A percentile compares a stretch with the other conserved stretches of the same genome.
phyloP scores from a whole-genome alignment of 2,797 vertebrate genomes.

The Oophaga sylvatica region DNA sequence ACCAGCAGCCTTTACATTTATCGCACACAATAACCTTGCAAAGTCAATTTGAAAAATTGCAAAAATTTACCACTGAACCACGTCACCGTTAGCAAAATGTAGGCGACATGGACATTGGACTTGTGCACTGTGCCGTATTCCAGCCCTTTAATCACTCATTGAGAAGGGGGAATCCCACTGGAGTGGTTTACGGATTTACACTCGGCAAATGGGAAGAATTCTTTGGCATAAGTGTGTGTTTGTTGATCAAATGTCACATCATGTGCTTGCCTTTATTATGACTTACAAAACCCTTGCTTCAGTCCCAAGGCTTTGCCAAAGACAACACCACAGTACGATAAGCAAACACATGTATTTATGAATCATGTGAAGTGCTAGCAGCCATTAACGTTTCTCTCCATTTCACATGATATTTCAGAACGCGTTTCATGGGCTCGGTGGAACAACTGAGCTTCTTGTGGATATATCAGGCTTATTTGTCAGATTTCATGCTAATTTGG shows the following conservation, averaged over 20 bases:
- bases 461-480: conserved; percentile 37
- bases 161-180: conserved; percentile 63
- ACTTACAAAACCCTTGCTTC: conserved; percentile 78
- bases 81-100: not conserved
- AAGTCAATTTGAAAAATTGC: not conserved
- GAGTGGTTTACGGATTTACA: conserved; percentile 73
- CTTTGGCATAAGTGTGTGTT: conserved; percentile 77
- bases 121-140: not conserved
- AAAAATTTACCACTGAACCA: not conserved
- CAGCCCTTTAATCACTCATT: conserved; percentile 50
- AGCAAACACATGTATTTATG: conserved; percentile 61
- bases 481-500: conserved; percentile 56
- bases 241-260: conserved; percentile 83
- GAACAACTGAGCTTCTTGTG: conserved; percentile 48
- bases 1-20: not conserved
- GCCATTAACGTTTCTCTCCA: conserved; percentile 51
- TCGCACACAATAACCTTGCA: not conserved
- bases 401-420: conserved; percentile 51
- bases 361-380: conserved; percentile 67
- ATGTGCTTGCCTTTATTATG: conserved; percentile 83
- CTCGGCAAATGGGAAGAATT: conserved; percentile 75
- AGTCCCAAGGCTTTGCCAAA: conserved; percentile 75
- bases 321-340: conserved; percentile 64
- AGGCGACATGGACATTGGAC: conserved; percentile 5
- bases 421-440: conserved; percentile 17